Percentiles rank a stretch among this genome's conserved stretches.
These are phyloP conservation scores for Venusia cambrica DNA, from an alignment of 2,888 invertebrate genomes.

Conservation along the genomic window DNA sequence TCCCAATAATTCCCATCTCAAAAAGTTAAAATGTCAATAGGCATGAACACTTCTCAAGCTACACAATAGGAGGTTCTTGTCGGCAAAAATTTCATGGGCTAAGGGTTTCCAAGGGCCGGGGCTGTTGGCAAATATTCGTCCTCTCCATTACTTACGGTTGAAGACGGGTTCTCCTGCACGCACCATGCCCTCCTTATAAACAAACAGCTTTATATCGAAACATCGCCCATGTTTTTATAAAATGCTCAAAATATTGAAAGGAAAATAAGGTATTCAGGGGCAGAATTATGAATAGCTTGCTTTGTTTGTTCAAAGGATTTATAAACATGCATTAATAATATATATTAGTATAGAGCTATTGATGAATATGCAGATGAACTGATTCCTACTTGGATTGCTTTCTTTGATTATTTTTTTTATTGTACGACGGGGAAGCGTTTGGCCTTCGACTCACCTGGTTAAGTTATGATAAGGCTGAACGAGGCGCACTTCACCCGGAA, in stretches of 20 bases:
- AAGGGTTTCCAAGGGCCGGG: slow-evolving; percentile 44
- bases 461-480: no score
- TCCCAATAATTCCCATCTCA: slow-evolving; percentile 12
- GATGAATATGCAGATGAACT: no score
- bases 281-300: no score
- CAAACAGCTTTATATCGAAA: slow-evolving; percentile 43
- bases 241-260: slow-evolving; percentile 11
- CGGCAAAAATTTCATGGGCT: slow-evolving; percentile 57
- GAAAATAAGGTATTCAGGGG: neutral
- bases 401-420: no score
- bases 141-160: slow-evolving; percentile 59
- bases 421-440: no score
- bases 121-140: slow-evolving; percentile 53
- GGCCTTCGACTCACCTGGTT: no score
- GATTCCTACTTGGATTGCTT: no score
- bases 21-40: slow-evolving; percentile 39
- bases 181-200: slow-evolving; percentile 42
- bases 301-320: no score
- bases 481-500: no score
- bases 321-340: no score
- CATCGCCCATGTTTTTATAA: slow-evolving; percentile 28
- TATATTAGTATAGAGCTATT: no score
- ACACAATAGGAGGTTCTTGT: slow-evolving; percentile 38
- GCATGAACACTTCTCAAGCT: slow-evolving; percentile 38
- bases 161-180: slow-evolving; percentile 34